Base-by-base conservation (phyloP, 2,888 invertebrate species). In the Ormyrus nitidulus region DNA sequence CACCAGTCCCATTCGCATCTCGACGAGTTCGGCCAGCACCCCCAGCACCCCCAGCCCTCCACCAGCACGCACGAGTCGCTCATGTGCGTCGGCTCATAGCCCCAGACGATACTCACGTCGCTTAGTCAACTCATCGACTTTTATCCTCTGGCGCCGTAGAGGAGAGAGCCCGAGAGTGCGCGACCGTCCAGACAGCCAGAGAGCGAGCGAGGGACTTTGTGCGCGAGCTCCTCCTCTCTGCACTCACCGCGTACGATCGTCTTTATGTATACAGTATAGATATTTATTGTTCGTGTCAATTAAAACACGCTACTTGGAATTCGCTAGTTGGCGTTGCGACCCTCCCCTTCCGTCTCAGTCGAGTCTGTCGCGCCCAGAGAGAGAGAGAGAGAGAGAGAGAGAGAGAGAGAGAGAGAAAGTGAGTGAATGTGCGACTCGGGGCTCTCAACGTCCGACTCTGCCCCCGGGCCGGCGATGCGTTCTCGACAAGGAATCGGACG, bases 61-160 rank as follows among this genome's bases (percentile, higher is more conserved):
- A 34, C 34, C 34, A 89, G 87, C 86, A 87, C 86, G 84, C 90
- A 90, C 87, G 90, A 90, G 83, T 89, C 90, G 82, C 82, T 90
- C 5, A 90, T 90, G 90, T 90, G 90, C 86, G 90, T 89, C 49
- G 89, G 90, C 68, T 89, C 90, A 90, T 90, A 90, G 90, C 90
- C 90, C 86, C 87, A 88, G 75, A 84, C 82, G 81, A 89, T 89
- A 84, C 86, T 89, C 83, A 88, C 89, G 80, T 89, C 88, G 86
- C 86, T 90, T 86, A 89, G 89, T 85, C 90, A 90, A 82, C 88
- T 90, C 87, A 89, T 89, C 86, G 89, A 90, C 87, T 89, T 89
- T 81, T 89, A 90, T 85, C 88, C 90, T 81, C 81, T 89, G 72
- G 87, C 85, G 83, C 88, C 88, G 44, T 78, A 78, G 19, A 34